phyloP scores from a whole-genome alignment of 2,113 vertebrate genomes.

The Ovibos moschatus region DNA sequence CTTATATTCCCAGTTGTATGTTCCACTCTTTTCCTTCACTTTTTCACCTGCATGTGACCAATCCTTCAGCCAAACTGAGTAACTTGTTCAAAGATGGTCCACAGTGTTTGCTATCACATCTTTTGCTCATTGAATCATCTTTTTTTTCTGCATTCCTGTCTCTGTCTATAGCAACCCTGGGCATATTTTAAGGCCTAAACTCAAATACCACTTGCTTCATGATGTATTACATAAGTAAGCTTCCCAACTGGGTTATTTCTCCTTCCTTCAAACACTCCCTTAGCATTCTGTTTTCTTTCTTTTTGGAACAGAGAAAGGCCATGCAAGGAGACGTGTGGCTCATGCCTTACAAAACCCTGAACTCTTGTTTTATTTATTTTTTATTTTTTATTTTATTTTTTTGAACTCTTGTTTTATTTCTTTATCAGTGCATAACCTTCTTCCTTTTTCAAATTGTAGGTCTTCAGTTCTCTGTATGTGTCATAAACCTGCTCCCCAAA shows the following conservation, averaged over 20 bases:
- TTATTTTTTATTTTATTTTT: not conserved
- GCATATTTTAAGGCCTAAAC: not conserved
- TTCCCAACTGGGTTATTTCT: not conserved
- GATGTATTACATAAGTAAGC: not conserved
- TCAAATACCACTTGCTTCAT: not conserved
- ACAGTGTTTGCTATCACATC: not conserved
- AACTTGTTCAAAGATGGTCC: not conserved
- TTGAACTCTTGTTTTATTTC: not conserved
- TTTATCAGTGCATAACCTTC: not conserved
- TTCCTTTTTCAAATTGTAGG: not conserved
- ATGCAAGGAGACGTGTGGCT: not conserved
- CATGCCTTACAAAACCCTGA: not conserved
- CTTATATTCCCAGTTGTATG: not conserved
- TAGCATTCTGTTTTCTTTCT: not conserved
- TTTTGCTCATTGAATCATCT: not conserved
- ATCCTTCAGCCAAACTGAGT: not conserved
- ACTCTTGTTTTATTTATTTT: not conserved
- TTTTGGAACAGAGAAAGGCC: not conserved
- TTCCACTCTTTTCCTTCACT: not conserved
- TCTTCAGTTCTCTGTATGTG: not conserved
- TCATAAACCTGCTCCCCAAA: not conserved
- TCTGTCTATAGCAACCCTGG: not conserved
- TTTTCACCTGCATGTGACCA: not conserved
- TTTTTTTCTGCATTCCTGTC: not conserved
- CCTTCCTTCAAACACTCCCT: not conserved